phyloP scores from a whole-genome alignment of 2,888 invertebrate genomes.

The Drosophila stalkeri region DNA sequence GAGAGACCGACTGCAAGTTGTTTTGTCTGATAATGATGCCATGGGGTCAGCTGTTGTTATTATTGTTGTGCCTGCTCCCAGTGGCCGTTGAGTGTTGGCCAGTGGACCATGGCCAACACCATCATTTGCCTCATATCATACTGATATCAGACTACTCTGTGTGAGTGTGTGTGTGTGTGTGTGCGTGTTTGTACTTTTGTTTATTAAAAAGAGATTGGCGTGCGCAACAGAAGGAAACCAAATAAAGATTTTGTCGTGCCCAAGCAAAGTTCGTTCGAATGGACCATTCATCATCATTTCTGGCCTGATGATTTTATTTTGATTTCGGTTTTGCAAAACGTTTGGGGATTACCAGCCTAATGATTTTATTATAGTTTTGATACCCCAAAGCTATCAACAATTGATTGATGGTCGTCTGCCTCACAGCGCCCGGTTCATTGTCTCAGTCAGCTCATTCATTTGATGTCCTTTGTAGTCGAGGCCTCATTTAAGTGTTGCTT shows the following conservation, averaged over 20 bases:
- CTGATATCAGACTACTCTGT: neutral
- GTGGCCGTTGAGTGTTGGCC: constrained; percentile 65
- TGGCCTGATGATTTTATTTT: constrained; percentile 75
- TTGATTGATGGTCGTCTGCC: constrained; percentile 65
- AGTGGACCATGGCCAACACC: constrained; percentile 59
- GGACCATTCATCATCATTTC: constrained; percentile 76
- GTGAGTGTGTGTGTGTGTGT: constrained; percentile 2
- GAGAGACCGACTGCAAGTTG: constrained; percentile 57
- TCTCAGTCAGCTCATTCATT: constrained; percentile 42
- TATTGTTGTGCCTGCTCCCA: constrained; percentile 20
- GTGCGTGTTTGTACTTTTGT: constrained; percentile 58
- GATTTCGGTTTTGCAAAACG: constrained; percentile 66
- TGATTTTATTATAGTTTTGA: constrained; percentile 78
- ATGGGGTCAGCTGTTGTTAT: constrained; percentile 55
- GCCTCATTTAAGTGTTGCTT: constrained; percentile 59
- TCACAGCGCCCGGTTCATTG: constrained; percentile 25
- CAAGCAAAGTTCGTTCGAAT: constrained; percentile 30
- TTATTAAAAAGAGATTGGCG: constrained; percentile 77
- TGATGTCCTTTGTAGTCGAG: constrained; percentile 48
- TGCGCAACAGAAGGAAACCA: constrained; percentile 34
- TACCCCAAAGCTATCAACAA: constrained; percentile 45
- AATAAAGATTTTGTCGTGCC: constrained; percentile 67
- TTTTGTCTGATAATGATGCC: constrained; percentile 75
- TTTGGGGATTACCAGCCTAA: constrained; percentile 76
- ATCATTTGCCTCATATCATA: constrained; percentile 59